Percentiles rank a stretch among this genome's conserved stretches.
phyloP scores from a whole-genome alignment of 2,888 invertebrate species.

The Oscheius onirici region DNA sequence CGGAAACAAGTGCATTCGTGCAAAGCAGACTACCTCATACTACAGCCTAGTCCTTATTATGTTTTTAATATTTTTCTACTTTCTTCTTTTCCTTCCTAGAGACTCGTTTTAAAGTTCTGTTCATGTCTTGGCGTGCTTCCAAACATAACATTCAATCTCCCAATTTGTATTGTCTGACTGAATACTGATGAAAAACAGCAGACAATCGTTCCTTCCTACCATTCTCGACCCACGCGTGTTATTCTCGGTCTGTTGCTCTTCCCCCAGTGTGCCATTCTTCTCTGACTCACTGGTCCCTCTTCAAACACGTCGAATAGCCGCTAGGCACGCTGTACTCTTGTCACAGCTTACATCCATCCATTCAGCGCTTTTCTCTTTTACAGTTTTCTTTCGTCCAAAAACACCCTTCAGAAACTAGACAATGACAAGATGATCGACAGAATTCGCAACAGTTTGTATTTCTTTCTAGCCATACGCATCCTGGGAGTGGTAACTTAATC shows the following conservation, averaged over 20 bases:
- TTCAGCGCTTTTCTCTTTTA: too few species aligned
- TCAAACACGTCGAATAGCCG: constrained; percentile 15
- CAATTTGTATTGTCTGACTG: too few species aligned
- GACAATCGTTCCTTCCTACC: not conserved
- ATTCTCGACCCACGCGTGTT: not conserved
- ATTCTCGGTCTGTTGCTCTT: constrained; percentile 19
- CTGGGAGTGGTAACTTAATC: constrained; percentile 23
- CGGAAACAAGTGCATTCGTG: too few species aligned
- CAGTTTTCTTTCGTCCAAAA: too few species aligned
- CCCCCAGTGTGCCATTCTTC: not conserved
- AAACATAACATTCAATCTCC: not conserved
- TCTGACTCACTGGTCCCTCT: constrained; percentile 6
- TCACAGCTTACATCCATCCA: not conserved
- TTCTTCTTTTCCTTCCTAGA: not conserved
- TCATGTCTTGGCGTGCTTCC: not conserved
- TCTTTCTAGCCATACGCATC: constrained; percentile 17
- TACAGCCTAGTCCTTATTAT: too few species aligned
- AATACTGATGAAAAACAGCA: not conserved
- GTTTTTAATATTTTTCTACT: too few species aligned
- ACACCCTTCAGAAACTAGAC: not conserved
- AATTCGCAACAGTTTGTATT: constrained; percentile 26
- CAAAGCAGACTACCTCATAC: too few species aligned
- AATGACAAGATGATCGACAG: constrained; percentile 19
- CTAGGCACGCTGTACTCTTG: constrained; percentile 1
- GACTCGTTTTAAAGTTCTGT: not conserved